These are phyloP conservation scores for Notamacropus eugenii DNA, from an alignment of 2,797 vertebrate species.

Conservation along the genomic window DNA sequence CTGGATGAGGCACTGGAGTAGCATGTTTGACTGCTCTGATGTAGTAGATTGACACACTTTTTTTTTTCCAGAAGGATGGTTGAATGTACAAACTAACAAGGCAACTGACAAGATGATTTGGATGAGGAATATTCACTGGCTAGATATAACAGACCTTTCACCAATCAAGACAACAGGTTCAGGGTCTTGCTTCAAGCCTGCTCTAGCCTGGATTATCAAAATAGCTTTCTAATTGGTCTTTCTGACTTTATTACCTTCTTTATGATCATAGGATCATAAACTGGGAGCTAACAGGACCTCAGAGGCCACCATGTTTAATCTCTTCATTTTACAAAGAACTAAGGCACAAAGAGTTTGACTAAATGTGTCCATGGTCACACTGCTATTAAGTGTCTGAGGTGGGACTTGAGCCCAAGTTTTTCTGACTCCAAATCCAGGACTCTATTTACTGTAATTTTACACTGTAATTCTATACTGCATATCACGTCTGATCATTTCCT, in stretches of 20 bases:
- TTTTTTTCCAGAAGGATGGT: background rate
- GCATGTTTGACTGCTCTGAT: background rate
- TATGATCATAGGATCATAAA: background rate
- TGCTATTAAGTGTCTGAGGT: background rate
- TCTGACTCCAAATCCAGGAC: background rate
- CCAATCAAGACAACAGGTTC: background rate
- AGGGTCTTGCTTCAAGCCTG: background rate
- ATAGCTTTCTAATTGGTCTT: background rate
- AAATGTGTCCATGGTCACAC: background rate
- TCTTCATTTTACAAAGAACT: background rate
- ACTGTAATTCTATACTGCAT: background rate
- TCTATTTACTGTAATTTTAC: background rate
- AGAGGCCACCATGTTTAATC: background rate
- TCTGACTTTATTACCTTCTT: background rate
- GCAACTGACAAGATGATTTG: background rate
- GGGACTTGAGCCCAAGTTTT: background rate
- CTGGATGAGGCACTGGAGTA: background rate
- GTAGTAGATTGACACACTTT: background rate
- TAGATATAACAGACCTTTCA: background rate
- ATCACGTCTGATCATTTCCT: background rate
- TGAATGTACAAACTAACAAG: background rate
- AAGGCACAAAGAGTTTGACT: background rate
- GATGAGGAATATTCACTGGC: background rate
- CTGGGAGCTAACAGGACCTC: background rate
- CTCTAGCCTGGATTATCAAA: background rate